Conservation (phyloP, 1,140 invertebrate species). For the Lordiphosa mommai region DNA sequence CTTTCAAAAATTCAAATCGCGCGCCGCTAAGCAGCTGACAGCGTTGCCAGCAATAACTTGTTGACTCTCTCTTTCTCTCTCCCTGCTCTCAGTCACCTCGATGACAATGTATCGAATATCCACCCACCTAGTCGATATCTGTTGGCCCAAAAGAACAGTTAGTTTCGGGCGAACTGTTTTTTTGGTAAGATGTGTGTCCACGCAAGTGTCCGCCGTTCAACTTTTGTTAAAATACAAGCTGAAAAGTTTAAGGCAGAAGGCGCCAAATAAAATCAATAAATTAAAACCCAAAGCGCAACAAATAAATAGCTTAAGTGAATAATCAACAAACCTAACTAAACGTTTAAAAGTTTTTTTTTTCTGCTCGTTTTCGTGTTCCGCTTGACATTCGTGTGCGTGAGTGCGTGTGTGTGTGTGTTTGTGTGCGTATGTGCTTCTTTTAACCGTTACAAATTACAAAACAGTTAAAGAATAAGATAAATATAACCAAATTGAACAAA, state of each 20-base stretch:
- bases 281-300: background rate
- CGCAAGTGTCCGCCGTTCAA: too few species aligned
- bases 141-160: too few species aligned
- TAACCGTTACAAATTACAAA: constrained; percentile 56
- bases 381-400: constrained; percentile 1
- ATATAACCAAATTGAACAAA: constrained; percentile 4
- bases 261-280: constrained; percentile 1
- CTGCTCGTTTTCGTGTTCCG: background rate
- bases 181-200: too few species aligned
- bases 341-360: background rate
- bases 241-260: background rate
- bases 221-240: too few species aligned
- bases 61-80: too few species aligned
- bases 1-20: too few species aligned
- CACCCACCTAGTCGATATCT: too few species aligned
- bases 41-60: too few species aligned
- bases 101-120: too few species aligned
- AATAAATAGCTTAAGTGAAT: background rate
- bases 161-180: too few species aligned
- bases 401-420: constrained; percentile 1
- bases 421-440: constrained; percentile 16
- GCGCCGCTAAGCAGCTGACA: too few species aligned
- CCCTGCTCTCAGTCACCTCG: too few species aligned
- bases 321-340: background rate
- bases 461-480: constrained; percentile 15